Evolutionary conservation across 2,797 vertebrate species (phyloP).

Genomic region (Pangasius djambal): DNA sequence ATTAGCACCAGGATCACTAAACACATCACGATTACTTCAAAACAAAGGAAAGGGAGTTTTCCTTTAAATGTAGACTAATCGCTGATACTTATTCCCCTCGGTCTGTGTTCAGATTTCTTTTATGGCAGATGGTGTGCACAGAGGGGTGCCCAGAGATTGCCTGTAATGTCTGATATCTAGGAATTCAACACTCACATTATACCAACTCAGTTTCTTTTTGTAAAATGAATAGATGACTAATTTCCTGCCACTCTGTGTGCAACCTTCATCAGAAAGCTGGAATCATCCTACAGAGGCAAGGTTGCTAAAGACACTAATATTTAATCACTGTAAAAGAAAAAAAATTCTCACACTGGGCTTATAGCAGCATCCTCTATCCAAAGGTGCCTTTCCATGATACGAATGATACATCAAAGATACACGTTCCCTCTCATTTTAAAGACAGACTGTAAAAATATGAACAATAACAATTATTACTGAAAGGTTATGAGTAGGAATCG

Average conservation of each 20-base stretch:
- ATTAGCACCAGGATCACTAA: not conserved
- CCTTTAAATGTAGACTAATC: not conserved
- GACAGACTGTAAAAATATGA: constrained; percentile 23
- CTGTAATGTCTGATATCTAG: not conserved
- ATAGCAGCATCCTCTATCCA: constrained; percentile 10
- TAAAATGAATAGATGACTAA: not conserved
- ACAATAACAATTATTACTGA: not conserved
- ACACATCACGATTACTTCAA: not conserved
- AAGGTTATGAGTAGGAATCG: not conserved
- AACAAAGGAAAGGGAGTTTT: not conserved
- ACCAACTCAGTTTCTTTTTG: not conserved
- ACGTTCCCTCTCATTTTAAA: constrained; percentile 35
- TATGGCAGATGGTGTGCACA: constrained; percentile 23
- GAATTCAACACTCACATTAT: constrained; percentile 12
- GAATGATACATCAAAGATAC: constrained; percentile 44
- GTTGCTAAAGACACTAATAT: too few species aligned
- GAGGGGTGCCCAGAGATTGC: constrained; percentile 4
- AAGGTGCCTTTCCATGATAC: constrained; percentile 42
- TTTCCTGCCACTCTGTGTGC: not conserved
- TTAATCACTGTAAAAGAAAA: not conserved
- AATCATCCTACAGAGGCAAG: not conserved
- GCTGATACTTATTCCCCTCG: not conserved
- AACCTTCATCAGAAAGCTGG: not conserved
- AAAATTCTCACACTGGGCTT: not conserved
- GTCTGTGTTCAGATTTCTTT: not conserved